Evolutionary conservation across 2,888 invertebrate genomes (phyloP).

Genomic region (Adelphocoris suturalis): DNA sequence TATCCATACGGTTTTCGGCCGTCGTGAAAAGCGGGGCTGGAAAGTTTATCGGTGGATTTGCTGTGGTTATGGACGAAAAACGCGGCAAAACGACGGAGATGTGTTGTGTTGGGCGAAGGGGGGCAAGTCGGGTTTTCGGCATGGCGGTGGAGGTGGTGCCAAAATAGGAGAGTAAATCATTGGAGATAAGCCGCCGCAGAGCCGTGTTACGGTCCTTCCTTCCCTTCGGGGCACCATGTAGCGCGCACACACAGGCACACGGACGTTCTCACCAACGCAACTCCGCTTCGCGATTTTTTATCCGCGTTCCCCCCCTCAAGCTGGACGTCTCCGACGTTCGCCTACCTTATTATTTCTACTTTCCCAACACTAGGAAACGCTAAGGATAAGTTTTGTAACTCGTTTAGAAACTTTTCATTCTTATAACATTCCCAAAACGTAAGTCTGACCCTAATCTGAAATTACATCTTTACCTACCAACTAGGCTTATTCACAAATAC

Average conservation of each 20-base stretch:
- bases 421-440: too few relatives aligned
- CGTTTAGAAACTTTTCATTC: too few relatives aligned
- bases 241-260: neutral
- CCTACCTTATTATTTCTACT: too few relatives aligned
- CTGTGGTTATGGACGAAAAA: neutral
- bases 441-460: too few relatives aligned
- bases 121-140: neutral
- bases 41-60: neutral
- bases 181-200: conserved; percentile 1
- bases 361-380: too few relatives aligned
- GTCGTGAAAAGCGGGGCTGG: neutral
- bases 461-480: too few relatives aligned
- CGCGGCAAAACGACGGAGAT: neutral
- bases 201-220: neutral
- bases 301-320: neutral
- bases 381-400: too few relatives aligned
- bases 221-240: neutral
- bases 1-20: neutral
- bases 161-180: conserved; percentile 34
- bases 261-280: too few relatives aligned
- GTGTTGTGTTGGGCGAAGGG: neutral
- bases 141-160: conserved; percentile 12
- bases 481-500: too few relatives aligned
- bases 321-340: too few relatives aligned
- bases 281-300: too few relatives aligned